Percentiles rank a stretch among this genome's conserved stretches.
Conservation (phyloP, 2,888 invertebrate species). For the Drosophila nr. perissopoda region DNA sequence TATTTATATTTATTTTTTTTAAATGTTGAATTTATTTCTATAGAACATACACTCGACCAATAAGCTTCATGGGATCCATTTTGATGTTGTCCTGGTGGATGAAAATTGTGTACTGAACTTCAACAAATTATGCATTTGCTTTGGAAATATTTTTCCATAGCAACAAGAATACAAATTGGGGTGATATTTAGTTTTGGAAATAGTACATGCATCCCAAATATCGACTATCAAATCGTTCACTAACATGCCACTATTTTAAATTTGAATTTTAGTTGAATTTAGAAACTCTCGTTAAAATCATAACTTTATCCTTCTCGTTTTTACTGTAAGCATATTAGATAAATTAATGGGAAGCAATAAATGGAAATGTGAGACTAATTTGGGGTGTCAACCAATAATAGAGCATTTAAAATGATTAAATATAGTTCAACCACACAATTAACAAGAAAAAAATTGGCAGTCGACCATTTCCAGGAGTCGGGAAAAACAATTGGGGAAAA, state of each 20-base stretch:
- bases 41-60: constrained; percentile 48
- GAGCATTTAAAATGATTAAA: not conserved
- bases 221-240: not conserved
- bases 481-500: not conserved
- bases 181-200: not conserved
- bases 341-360: not conserved
- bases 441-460: not conserved
- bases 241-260: not conserved
- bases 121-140: not conserved
- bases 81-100: not conserved
- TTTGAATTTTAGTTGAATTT: not conserved
- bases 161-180: not conserved
- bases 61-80: constrained; percentile 50
- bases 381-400: not conserved
- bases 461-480: not conserved
- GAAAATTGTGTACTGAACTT: not conserved
- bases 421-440: not conserved
- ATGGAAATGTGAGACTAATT: not conserved
- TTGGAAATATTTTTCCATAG: constrained; percentile 11
- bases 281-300: not conserved
- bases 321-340: not conserved
- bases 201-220: not conserved
- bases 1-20: not conserved
- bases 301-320: not conserved
- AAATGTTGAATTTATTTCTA: not conserved